Conservation (phyloP, 2,113 vertebrate genomes). For the Cricetomys ansorgei region DNA sequence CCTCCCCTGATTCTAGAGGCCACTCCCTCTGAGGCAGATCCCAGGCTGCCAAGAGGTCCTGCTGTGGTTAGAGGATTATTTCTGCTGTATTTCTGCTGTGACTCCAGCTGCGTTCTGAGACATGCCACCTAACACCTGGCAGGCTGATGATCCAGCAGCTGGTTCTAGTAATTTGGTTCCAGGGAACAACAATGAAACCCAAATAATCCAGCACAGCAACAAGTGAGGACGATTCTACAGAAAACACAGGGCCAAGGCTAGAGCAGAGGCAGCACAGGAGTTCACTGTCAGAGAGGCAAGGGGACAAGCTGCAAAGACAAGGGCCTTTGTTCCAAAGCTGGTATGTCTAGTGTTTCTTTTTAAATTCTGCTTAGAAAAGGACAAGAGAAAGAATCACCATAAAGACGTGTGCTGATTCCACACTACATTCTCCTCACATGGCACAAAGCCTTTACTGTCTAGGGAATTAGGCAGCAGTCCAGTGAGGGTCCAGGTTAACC, state of each 20-base stretch:
- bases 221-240: neutral
- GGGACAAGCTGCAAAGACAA: neutral
- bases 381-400: neutral
- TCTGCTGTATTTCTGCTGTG: too few species aligned
- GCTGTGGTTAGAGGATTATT: neutral
- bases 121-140: neutral
- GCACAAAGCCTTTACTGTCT: neutral
- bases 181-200: neutral
- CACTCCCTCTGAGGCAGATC: neutral
- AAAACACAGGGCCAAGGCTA: neutral
- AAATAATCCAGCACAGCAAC: neutral
- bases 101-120: neutral
- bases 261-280: neutral
- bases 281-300: too few species aligned
- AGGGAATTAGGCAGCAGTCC: neutral
- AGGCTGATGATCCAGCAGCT: neutral
- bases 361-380: slow-evolving; percentile 10
- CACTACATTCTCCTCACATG: neutral
- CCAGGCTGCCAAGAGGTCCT: too few species aligned
- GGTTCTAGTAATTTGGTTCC: neutral
- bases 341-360: neutral
- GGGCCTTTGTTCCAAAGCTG: neutral
- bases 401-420: neutral
- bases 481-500: neutral
- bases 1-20: neutral